Percentiles rank a stretch among this genome's conserved stretches.
These are phyloP conservation scores for Heliornis fulica DNA, from an alignment of 2,113 vertebrate species.

Conservation along the genomic window DNA sequence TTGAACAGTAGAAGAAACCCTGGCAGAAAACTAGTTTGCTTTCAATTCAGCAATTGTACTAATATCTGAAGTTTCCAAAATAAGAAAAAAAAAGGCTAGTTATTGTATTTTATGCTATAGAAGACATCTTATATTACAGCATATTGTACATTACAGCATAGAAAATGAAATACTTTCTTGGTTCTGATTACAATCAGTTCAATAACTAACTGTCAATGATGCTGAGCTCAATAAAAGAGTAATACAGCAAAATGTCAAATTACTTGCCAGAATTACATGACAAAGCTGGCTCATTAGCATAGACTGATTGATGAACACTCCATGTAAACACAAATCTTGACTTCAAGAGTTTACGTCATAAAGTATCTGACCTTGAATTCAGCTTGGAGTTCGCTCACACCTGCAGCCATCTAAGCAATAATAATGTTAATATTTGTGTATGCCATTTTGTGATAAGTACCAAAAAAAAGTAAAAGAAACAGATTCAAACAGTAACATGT, in stretches of 20 bases:
- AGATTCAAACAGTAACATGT: conserved; percentile 25
- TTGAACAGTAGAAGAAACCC: background rate
- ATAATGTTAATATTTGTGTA: conserved; percentile 28
- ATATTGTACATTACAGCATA: background rate
- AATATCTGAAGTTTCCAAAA: background rate
- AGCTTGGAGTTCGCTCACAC: conserved; percentile 46
- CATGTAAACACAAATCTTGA: conserved; percentile 37
- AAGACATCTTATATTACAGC: background rate
- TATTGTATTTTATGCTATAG: background rate
- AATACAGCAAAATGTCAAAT: conserved; percentile 50
- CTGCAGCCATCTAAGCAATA: conserved; percentile 49
- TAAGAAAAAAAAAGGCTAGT: background rate
- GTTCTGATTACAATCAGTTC: conserved; percentile 23
- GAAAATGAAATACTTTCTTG: conserved; percentile 38
- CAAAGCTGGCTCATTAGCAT: conserved; percentile 35
- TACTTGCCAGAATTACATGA: conserved; percentile 39
- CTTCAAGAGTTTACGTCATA: conserved; percentile 41
- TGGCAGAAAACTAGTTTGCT: background rate
- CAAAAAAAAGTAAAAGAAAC: conserved; percentile 24
- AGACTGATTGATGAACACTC: conserved; percentile 25
- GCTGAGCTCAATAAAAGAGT: background rate
- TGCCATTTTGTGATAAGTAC: conserved; percentile 6
- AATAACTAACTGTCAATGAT: conserved; percentile 1
- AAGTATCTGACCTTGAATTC: conserved; percentile 60
- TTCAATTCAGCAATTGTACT: background rate